These are phyloP conservation scores for Lepidiolamprologus cunningtoni DNA, from an alignment of 2,113 vertebrate species.

Conservation along the genomic window DNA sequence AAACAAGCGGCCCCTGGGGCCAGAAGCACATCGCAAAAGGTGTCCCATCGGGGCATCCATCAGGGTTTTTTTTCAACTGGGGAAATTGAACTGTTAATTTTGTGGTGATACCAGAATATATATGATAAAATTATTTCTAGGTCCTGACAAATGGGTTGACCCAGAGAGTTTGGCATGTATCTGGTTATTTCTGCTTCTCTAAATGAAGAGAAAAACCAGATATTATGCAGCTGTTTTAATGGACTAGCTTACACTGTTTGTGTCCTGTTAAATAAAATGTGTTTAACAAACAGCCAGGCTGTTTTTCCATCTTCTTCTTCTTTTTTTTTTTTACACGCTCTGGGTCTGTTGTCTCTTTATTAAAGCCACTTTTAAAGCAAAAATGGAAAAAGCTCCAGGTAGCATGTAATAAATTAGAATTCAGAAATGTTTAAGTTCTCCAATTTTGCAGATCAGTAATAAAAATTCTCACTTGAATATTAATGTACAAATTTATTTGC, in stretches of 20 bases:
- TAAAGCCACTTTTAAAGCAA: not conserved
- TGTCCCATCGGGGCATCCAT: not conserved
- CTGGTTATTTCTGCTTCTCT: not conserved
- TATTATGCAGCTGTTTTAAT: not conserved
- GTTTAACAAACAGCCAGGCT: not conserved
- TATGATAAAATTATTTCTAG: not conserved
- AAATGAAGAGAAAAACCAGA: not conserved
- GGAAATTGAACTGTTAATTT: not conserved
- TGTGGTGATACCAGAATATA: not conserved
- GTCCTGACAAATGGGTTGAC: not conserved
- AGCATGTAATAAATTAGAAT: not conserved
- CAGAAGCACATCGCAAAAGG: not conserved
- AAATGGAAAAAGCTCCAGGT: not conserved
- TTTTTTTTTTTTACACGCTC: fast-evolving
- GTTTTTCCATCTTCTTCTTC: fast-evolving
- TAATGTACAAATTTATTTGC: not conserved
- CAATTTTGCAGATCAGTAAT: not conserved
- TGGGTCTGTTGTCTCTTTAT: not conserved
- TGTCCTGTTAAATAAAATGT: not conserved
- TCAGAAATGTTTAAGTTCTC: not conserved
- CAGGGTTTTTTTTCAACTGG: not conserved
- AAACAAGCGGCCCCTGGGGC: not conserved
- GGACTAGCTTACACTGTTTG: not conserved
- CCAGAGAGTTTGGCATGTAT: not conserved
- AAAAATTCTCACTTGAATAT: not conserved